Conservation (phyloP, 2,888 invertebrate species). For the Zaprionus bogoriensis region DNA sequence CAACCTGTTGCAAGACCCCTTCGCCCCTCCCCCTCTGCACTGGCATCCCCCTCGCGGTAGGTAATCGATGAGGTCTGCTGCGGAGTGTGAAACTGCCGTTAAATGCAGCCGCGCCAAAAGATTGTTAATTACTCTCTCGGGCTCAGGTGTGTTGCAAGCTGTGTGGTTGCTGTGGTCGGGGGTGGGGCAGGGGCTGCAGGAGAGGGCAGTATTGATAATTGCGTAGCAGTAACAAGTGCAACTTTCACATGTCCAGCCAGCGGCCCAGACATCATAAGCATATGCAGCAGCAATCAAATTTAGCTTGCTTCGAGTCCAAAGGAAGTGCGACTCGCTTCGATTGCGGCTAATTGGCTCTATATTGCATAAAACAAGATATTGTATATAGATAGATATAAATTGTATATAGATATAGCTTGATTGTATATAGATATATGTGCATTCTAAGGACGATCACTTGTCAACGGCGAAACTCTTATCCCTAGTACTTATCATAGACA, state of each 20-base stretch:
- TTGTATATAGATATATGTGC: too few species aligned
- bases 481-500: not conserved
- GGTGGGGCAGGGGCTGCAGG: not conserved
- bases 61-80: conserved; percentile 54
- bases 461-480: too few species aligned
- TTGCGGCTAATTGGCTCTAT: not conserved
- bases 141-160: not conserved
- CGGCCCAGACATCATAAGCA: not conserved
- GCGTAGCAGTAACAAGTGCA: not conserved
- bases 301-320: not conserved
- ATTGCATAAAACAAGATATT: too few species aligned
- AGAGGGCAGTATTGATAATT: not conserved
- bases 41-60: not conserved
- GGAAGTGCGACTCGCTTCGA: not conserved
- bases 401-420: too few species aligned
- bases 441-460: too few species aligned
- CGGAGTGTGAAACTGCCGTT: conserved; percentile 53
- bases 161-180: not conserved
- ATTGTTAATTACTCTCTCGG: conserved; percentile 54
- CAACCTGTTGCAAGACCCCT: conserved; percentile 9
- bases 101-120: conserved; percentile 53
- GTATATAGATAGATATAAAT: too few species aligned
- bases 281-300: not conserved
- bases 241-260: conserved; percentile 16
- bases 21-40: not conserved